Evolutionary conservation across 2,797 vertebrate genomes (phyloP).

Genomic region (Anguilla anguilla): DNA sequence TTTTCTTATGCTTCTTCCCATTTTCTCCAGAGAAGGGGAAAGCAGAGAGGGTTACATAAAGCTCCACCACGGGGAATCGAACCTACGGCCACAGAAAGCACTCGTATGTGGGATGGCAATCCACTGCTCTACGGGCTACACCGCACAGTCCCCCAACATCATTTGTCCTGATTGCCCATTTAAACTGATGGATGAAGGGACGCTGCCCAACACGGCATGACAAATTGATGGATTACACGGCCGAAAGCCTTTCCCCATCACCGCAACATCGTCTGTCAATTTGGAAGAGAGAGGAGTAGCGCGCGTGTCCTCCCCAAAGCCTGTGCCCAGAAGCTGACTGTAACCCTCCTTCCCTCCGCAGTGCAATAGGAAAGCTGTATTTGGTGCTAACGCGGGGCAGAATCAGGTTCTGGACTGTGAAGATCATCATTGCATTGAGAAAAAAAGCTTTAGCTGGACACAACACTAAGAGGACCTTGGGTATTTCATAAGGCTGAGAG

Average conservation of each 20-base stretch:
- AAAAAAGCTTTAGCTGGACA: background rate
- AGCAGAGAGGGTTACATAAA: no score
- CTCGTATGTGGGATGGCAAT: background rate
- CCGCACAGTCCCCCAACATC: no score
- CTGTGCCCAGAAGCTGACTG: background rate
- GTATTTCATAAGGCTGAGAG: background rate
- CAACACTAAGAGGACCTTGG: background rate
- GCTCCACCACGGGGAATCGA: no score
- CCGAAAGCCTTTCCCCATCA: background rate
- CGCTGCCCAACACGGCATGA: no score
- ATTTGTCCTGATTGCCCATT: no score
- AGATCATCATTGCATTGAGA: background rate
- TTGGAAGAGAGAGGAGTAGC: background rate
- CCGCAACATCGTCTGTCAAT: background rate
- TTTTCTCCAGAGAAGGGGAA: no score
- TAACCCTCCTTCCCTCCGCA: background rate
- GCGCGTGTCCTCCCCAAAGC: background rate
- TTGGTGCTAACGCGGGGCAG: background rate
- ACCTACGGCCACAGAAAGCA: background rate
- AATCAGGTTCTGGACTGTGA: background rate
- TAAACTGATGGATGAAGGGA: no score
- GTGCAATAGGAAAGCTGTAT: background rate
- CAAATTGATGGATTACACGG: no score
- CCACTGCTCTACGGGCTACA: background rate
- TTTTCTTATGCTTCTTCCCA: no score